Conservation (phyloP, 2,888 invertebrate genomes). For the Callosobruchus maculatus region DNA sequence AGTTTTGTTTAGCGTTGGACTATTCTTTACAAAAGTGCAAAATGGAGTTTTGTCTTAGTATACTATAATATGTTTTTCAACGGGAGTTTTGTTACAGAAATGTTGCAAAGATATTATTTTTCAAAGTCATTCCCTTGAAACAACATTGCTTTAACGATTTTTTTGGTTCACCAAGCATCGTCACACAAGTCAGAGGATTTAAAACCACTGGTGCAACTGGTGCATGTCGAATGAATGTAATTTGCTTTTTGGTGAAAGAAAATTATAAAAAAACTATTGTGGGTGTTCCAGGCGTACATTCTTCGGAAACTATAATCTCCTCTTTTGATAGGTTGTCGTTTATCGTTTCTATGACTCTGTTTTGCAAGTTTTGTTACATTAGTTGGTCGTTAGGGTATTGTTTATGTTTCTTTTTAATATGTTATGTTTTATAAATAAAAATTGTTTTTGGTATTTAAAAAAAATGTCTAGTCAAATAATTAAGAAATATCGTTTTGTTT, state of each 20-base stretch:
- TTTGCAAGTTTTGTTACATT: background rate
- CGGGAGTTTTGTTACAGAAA: too few relatives aligned
- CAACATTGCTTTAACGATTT: too few relatives aligned
- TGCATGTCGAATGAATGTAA: background rate
- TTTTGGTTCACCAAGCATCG: background rate
- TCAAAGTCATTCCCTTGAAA: too few relatives aligned
- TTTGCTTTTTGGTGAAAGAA: background rate
- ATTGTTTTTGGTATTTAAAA: constrained; percentile 2
- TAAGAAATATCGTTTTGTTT: constrained; percentile 13
- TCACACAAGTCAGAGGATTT: background rate
- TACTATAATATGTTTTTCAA: too few relatives aligned
- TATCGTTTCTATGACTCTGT: background rate
- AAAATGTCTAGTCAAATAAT: constrained; percentile 13
- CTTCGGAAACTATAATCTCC: background rate
- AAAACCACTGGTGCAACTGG: background rate
- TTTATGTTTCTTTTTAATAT: background rate
- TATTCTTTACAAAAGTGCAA: too few relatives aligned
- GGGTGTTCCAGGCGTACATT: background rate
- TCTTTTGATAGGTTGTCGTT: background rate
- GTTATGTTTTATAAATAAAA: constrained; percentile 7
- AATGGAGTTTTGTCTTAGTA: too few relatives aligned
- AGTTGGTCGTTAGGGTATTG: background rate
- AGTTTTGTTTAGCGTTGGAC: too few relatives aligned
- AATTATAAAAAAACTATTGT: background rate
- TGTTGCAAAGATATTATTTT: too few relatives aligned